Percentiles rank a stretch among this genome's conserved stretches.
phyloP scores from a whole-genome alignment of 2,113 vertebrate species.

The Cyanoramphus novaezelandiae region DNA sequence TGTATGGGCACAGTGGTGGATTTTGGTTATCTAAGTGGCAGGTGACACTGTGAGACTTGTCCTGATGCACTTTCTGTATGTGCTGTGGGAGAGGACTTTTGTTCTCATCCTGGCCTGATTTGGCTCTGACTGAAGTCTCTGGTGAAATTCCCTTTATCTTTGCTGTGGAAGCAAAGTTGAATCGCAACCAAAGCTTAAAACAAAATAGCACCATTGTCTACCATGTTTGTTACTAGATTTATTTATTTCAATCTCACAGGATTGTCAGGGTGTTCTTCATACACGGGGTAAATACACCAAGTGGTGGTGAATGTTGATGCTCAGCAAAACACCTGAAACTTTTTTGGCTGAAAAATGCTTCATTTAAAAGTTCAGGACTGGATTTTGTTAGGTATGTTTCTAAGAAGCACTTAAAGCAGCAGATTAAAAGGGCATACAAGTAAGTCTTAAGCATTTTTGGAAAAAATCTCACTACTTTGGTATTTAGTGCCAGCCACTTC shows the following conservation, averaged over 20 bases:
- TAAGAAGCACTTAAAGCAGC: background rate
- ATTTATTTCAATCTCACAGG: background rate
- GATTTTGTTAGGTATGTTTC: background rate
- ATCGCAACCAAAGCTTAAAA: background rate
- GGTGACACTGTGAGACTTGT: background rate
- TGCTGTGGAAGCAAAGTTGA: background rate
- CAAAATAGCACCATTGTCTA: background rate
- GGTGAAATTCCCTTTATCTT: background rate
- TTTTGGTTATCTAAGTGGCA: background rate
- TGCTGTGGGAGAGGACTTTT: background rate
- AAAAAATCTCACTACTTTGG: background rate
- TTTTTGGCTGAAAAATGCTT: background rate
- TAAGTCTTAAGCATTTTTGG: background rate
- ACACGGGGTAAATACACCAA: fast-evolving
- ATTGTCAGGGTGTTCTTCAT: background rate
- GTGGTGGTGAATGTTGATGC: background rate
- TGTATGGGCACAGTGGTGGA: background rate
- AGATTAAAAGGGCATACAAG: background rate
- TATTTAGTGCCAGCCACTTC: background rate
- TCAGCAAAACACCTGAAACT: background rate
- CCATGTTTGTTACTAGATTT: background rate
- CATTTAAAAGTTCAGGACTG: background rate
- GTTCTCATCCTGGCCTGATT: background rate
- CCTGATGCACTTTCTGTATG: background rate
- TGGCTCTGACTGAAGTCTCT: background rate